Evolutionary conservation across 2,888 invertebrate species (phyloP).

Genomic region (Aleiodes testaceus): DNA sequence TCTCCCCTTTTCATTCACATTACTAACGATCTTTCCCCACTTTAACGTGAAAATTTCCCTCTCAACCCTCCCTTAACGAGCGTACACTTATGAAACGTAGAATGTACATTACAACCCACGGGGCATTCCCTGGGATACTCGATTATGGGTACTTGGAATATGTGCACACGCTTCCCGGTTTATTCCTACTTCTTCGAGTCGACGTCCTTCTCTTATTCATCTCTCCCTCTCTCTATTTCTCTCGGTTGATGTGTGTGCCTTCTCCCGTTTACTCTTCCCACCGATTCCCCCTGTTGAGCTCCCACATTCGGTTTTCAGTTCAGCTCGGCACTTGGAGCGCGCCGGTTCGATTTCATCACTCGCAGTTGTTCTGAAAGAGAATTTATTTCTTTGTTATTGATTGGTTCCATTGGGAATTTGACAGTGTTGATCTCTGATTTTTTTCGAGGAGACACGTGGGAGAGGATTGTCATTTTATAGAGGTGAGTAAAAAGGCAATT

Average conservation of each 20-base stretch:
- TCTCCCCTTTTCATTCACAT: no score
- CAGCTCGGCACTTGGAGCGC: constrained; percentile 61
- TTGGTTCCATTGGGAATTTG: background rate
- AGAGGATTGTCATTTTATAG: no score
- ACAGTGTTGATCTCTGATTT: no score
- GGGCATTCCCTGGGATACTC: constrained; percentile 30
- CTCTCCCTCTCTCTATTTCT: constrained; percentile 17
- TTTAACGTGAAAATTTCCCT: background rate
- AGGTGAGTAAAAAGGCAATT: no score
- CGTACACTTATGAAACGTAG: background rate
- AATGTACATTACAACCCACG: constrained; percentile 4
- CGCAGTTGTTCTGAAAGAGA: background rate
- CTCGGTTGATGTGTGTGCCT: constrained; percentile 26
- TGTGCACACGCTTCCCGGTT: constrained; percentile 34
- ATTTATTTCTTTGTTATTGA: background rate
- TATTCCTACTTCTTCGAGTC: constrained; percentile 27
- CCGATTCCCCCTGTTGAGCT: constrained; percentile 32
- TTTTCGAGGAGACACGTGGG: no score
- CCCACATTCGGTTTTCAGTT: constrained; percentile 58
- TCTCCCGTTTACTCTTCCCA: constrained; percentile 26
- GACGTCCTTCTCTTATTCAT: constrained; percentile 19
- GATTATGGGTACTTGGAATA: constrained; percentile 27
- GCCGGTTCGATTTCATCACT: constrained; percentile 52
- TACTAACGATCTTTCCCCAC: no score
- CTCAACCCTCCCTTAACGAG: background rate